These are phyloP conservation scores for Colletes collaris DNA, from an alignment of 2,888 invertebrate genomes.

Conservation along the genomic window DNA sequence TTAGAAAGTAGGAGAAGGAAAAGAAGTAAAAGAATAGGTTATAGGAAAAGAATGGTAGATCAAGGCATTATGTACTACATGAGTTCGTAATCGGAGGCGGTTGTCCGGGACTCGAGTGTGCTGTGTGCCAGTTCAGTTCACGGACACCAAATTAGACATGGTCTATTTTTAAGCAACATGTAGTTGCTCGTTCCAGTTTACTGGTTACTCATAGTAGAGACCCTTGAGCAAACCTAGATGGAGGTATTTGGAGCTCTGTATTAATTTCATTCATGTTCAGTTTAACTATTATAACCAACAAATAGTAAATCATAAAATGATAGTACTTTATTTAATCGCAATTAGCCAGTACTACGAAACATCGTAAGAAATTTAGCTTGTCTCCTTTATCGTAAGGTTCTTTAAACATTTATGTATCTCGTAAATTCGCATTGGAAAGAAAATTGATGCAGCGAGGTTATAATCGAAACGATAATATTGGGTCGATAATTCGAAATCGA, in stretches of 20 bases:
- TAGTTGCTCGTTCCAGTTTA: conserved; percentile 78
- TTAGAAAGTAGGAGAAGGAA: neutral
- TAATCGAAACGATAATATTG: neutral
- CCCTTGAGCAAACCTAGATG: conserved; percentile 39
- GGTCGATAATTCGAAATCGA: neutral
- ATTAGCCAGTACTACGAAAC: neutral
- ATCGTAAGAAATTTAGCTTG: too few relatives aligned
- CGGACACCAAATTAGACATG: conserved; percentile 82
- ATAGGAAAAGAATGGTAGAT: conserved; percentile 33
- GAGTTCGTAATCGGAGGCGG: conserved; percentile 53
- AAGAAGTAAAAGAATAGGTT: too few relatives aligned
- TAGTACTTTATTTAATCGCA: too few relatives aligned
- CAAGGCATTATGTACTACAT: conserved; percentile 29
- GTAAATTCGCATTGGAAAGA: too few relatives aligned
- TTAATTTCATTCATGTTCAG: neutral
- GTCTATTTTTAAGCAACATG: conserved; percentile 79
- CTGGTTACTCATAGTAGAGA: conserved; percentile 66
- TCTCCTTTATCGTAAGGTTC: neutral
- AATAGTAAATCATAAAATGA: neutral
- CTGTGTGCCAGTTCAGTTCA: conserved; percentile 79
- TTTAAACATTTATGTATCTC: neutral
- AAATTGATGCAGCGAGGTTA: neutral
- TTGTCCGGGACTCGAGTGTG: conserved; percentile 64
- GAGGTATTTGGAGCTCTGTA: conserved; percentile 19
- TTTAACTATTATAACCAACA: neutral